phyloP scores from a whole-genome alignment of 2,113 vertebrate species.

The Morphnarchus princeps region DNA sequence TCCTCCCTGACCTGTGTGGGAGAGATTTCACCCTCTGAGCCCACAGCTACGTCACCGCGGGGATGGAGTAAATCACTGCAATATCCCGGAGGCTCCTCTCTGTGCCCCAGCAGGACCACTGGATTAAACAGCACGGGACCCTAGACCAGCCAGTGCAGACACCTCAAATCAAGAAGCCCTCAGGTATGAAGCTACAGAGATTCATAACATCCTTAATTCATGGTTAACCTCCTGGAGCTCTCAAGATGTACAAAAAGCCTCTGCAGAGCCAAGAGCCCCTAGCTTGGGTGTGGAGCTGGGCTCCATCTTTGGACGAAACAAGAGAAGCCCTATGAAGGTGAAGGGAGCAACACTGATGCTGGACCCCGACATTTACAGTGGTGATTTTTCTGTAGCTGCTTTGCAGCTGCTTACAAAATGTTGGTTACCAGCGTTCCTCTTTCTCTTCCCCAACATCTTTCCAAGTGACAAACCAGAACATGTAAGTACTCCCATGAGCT shows the following conservation, averaged over 20 bases:
- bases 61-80: background rate
- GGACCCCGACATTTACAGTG: fast-evolving
- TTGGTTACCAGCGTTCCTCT: background rate
- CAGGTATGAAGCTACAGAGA: background rate
- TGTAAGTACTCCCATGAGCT: background rate
- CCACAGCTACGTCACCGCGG: fast-evolving
- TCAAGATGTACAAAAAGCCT: background rate
- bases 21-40: background rate
- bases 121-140: fast-evolving
- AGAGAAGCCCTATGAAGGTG: background rate
- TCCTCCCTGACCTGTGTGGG: fast-evolving
- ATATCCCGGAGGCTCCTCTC: background rate
- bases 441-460: background rate
- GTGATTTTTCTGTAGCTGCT: background rate
- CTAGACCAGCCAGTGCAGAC: background rate
- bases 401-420: background rate
- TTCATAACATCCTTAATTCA: background rate
- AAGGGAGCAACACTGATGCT: fast-evolving
- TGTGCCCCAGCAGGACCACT: background rate
- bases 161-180: background rate
- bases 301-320: background rate
- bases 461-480: background rate
- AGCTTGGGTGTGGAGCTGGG: background rate
- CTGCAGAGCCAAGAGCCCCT: background rate
- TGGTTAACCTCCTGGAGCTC: background rate